Conservation (phyloP, 2,113 vertebrate genomes). For the Speoplatyrhinus poulsoni region DNA sequence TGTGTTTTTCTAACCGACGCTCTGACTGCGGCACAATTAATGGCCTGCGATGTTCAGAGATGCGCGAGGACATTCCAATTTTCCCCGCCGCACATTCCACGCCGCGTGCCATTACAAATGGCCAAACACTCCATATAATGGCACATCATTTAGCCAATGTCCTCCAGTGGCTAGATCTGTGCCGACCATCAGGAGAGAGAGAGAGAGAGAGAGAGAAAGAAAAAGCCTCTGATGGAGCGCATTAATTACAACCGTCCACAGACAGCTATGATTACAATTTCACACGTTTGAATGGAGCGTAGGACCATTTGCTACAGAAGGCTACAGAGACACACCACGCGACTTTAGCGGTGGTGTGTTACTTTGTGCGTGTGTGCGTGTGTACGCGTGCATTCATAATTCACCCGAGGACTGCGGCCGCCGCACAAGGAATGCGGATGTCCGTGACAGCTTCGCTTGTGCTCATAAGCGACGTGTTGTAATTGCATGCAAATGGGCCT, state of each 20-base stretch:
- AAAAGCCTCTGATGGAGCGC: constrained; percentile 83
- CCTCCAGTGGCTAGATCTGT: constrained; percentile 74
- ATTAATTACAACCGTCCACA: constrained; percentile 94
- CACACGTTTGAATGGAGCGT: constrained; percentile 92
- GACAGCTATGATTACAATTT: constrained; percentile 96
- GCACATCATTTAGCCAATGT: constrained; percentile 79
- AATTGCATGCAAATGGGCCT: constrained; percentile 77
- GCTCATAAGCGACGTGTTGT: constrained; percentile 72
- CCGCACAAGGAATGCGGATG: constrained; percentile 77
- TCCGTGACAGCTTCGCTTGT: constrained; percentile 76
- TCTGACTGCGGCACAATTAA: constrained; percentile 68
- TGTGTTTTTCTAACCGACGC: constrained; percentile 35
- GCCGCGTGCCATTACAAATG: constrained; percentile 65
- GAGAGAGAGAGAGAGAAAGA: constrained; percentile 77
- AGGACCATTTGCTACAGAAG: constrained; percentile 66
- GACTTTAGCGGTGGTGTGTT: constrained; percentile 66
- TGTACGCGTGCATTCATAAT: constrained; percentile 45
- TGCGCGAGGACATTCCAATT: constrained; percentile 60
- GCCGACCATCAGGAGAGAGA: constrained; percentile 62
- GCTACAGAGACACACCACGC: constrained; percentile 84
- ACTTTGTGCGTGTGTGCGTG: constrained; percentile 22
- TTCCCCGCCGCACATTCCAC: constrained; percentile 62
- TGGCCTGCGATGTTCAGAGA: constrained; percentile 64
- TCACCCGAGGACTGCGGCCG: constrained; percentile 77
- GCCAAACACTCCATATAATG: constrained; percentile 76